Conservation (phyloP, 2,113 vertebrate genomes). For the Psilopsiagon aurifrons region DNA sequence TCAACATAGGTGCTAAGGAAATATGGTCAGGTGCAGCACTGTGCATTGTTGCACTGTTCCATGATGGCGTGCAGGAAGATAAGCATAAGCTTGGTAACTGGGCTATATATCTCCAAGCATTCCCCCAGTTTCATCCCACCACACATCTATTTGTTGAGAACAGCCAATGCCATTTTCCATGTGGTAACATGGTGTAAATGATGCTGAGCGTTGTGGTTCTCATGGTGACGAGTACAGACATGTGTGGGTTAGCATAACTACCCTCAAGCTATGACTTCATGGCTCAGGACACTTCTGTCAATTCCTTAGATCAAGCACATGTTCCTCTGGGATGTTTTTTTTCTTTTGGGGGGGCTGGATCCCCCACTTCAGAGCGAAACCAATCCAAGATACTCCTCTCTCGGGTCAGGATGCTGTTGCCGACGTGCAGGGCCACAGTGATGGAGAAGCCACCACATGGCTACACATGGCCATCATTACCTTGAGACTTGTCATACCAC, state of each 20-base stretch:
- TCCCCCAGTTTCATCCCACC: background rate
- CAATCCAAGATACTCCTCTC: background rate
- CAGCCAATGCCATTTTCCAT: background rate
- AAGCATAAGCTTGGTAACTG: background rate
- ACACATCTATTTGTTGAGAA: background rate
- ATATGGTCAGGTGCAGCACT: background rate
- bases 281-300: background rate
- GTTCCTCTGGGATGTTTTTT: background rate
- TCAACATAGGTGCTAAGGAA: accelerated
- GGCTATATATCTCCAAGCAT: background rate
- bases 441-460: background rate
- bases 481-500: background rate
- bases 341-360: background rate
- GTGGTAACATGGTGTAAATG: background rate
- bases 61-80: background rate
- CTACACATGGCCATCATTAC: background rate
- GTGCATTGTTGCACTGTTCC: background rate
- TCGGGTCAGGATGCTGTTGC: background rate
- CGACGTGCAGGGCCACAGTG: background rate
- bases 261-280: background rate
- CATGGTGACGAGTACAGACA: background rate
- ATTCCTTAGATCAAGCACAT: background rate
- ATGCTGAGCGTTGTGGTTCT: background rate
- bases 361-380: background rate
- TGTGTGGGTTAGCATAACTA: background rate